phyloP scores from a whole-genome alignment of 2,888 invertebrate species.

The Melipona beecheii region DNA sequence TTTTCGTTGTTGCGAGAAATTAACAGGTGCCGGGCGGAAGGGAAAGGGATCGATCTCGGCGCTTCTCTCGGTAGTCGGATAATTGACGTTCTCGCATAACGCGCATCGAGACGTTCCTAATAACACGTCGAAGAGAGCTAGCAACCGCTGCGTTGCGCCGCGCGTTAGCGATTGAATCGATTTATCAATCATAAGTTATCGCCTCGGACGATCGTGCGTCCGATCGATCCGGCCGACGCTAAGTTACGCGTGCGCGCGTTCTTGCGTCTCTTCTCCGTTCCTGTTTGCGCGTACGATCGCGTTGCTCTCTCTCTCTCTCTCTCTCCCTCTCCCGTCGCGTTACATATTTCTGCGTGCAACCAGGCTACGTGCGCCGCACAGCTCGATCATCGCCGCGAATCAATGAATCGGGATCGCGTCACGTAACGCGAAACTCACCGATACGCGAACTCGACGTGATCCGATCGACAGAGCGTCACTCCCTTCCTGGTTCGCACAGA shows the following conservation, averaged over 20 bases:
- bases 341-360: conserved; percentile 42
- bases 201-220: conserved; percentile 54
- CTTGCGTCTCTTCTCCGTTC: conserved; percentile 13
- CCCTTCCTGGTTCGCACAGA: conserved; percentile 7
- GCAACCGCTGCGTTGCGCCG: conserved; percentile 35
- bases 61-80: conserved; percentile 50
- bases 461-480: conserved; percentile 48
- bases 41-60: conserved; percentile 2
- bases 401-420: conserved; percentile 61
- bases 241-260: conserved; percentile 46
- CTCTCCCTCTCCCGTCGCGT: conserved; percentile 21
- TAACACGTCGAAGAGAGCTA: conserved; percentile 55
- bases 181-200: conserved; percentile 71
- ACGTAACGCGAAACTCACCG: conserved; percentile 43
- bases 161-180: conserved; percentile 64
- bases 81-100: conserved; percentile 61
- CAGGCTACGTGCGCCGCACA: neutral
- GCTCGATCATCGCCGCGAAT: conserved; percentile 33
- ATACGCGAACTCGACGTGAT: conserved; percentile 21
- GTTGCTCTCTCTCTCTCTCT: too few species aligned
- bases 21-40: conserved; percentile 36
- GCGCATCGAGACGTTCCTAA: conserved; percentile 46
- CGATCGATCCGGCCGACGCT: conserved; percentile 52
- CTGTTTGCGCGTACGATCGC: neutral
- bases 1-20: conserved; percentile 47